phyloP scores from a whole-genome alignment of 2,113 vertebrate genomes.

The Perca flavescens region DNA sequence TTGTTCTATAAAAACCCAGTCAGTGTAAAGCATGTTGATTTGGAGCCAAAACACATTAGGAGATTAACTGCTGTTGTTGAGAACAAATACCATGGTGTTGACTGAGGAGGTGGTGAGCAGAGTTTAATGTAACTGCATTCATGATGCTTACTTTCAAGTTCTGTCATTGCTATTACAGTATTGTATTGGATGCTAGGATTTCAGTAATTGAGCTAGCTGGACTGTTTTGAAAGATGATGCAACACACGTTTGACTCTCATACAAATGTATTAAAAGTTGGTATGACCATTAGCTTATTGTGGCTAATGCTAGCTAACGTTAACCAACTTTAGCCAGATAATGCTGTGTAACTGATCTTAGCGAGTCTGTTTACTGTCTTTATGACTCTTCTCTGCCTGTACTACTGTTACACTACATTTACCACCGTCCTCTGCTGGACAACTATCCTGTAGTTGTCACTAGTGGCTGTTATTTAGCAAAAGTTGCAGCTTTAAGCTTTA shows the following conservation, averaged over 20 bases:
- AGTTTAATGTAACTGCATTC: slow-evolving; percentile 9
- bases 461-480: background rate
- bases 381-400: background rate
- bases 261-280: background rate
- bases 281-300: background rate
- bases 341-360: background rate
- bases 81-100: background rate
- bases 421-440: background rate
- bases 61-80: slow-evolving; percentile 5
- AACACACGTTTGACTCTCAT: background rate
- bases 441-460: background rate
- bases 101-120: background rate
- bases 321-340: background rate
- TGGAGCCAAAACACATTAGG: slow-evolving; percentile 24
- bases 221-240: background rate
- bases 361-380: background rate
- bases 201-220: background rate
- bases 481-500: background rate
- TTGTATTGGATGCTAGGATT: background rate
- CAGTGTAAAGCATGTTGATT: slow-evolving; percentile 38
- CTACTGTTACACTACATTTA: background rate
- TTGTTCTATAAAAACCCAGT: slow-evolving; percentile 40
- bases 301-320: background rate
- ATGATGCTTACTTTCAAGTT: background rate
- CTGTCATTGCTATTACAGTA: background rate